These are phyloP conservation scores for Desmophyllum pertusum DNA, from an alignment of 92 coral and sea anemone species.

Conservation along the genomic window DNA sequence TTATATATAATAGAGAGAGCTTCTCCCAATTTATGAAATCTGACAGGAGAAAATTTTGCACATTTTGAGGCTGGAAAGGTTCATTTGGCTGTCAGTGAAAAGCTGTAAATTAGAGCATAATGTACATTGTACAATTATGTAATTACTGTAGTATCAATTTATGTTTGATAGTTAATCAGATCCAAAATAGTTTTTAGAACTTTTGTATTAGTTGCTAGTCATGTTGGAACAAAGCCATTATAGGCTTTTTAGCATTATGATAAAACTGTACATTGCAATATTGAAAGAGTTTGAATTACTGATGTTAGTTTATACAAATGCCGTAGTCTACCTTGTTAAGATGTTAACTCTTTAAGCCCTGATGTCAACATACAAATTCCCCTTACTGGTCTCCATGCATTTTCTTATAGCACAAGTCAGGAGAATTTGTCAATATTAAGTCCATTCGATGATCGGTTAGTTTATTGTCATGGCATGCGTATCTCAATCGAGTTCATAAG, in stretches of 20 bases:
- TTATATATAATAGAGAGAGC: not conserved
- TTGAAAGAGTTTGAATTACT: constrained; percentile 8
- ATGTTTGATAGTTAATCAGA: constrained; percentile 26
- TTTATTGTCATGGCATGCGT: not conserved
- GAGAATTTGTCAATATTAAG: not conserved
- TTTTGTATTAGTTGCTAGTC: not conserved
- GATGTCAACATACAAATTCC: not conserved
- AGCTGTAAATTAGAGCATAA: constrained; percentile 43
- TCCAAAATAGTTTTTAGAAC: constrained; percentile 20
- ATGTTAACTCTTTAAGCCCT: not conserved
- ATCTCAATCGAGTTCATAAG: not conserved
- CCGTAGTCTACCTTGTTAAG: not conserved
- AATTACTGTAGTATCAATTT: constrained; percentile 43
- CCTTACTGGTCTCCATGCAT: not conserved
- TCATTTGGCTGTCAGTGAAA: constrained; percentile 34
- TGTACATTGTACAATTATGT: constrained; percentile 27
- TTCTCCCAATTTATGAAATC: not conserved
- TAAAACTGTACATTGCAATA: constrained; percentile 7
- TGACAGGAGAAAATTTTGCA: not conserved
- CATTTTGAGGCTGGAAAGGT: constrained; percentile 30
- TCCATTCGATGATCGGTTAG: not conserved
- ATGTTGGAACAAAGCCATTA: not conserved
- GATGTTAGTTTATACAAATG: not conserved
- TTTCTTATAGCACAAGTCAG: not conserved
- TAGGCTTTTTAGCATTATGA: not conserved